A percentile compares a stretch with the other conserved stretches of the same genome.
Conservation (phyloP, 2,888 invertebrate species). For the Netelia melanura region DNA sequence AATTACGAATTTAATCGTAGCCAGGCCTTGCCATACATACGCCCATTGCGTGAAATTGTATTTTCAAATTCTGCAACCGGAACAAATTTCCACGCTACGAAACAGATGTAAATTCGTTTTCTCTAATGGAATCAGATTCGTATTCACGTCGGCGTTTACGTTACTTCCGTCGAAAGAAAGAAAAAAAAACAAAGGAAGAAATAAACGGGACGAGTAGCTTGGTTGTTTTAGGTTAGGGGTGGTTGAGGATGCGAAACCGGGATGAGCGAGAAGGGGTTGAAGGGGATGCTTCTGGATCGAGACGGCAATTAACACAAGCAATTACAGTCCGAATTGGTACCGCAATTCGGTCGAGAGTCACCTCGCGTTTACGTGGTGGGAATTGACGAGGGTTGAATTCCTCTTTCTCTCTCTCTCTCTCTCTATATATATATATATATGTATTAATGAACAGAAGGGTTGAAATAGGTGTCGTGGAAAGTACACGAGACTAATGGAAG, state of each 20-base stretch:
- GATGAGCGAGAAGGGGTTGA: not conserved
- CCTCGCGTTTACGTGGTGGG: constrained; percentile 27
- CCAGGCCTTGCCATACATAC: not conserved
- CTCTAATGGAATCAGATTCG: constrained; percentile 28
- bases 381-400: constrained; percentile 14
- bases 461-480: constrained; percentile 3
- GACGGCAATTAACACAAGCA: constrained; percentile 42
- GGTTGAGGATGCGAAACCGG: not conserved
- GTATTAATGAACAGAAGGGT: not conserved
- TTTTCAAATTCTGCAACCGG: constrained; percentile 15
- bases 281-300: not conserved
- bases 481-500: constrained; percentile 11
- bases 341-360: constrained; percentile 36
- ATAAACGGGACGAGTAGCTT: not conserved
- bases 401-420: not conserved
- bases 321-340: constrained; percentile 44
- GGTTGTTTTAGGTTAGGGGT: not conserved
- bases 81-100: not conserved
- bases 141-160: constrained; percentile 13
- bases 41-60: constrained; percentile 39
- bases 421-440: not conserved
- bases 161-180: constrained; percentile 2
- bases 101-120: constrained; percentile 8
- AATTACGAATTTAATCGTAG: constrained; percentile 38
- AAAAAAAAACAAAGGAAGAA: too few species aligned